Conservation (phyloP, 2,797 vertebrate genomes). For the Smutsia gigantea region DNA sequence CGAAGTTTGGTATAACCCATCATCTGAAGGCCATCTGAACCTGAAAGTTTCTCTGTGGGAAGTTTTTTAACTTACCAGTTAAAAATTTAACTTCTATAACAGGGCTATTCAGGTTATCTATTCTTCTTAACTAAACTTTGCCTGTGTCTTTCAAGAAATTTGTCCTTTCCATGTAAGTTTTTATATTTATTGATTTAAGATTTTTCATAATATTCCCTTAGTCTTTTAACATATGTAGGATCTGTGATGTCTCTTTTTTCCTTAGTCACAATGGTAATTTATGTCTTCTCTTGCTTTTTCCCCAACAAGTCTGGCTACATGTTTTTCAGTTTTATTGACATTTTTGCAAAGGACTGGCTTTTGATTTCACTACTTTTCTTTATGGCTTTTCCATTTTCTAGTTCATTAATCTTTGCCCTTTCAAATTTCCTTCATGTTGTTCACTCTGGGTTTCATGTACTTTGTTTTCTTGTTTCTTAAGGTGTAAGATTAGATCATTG, state of each 20-base stretch:
- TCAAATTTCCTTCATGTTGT: neutral
- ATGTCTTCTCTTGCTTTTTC: neutral
- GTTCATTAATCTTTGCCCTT: neutral
- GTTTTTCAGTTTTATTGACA: constrained; percentile 20
- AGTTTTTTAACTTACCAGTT: neutral
- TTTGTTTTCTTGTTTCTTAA: neutral
- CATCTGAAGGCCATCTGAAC: neutral
- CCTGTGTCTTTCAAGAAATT: constrained; percentile 26
- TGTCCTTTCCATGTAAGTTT: neutral
- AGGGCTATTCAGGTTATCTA: neutral
- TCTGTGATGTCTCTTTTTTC: neutral
- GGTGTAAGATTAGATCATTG: neutral
- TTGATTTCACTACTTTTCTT: neutral
- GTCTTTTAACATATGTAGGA: neutral
- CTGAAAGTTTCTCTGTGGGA: neutral
- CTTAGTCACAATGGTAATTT: neutral
- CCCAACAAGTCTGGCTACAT: neutral
- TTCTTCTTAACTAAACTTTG: constrained; percentile 20
- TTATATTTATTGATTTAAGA: constrained; percentile 1
- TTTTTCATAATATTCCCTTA: neutral
- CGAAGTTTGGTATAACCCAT: neutral
- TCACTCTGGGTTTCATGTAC: neutral
- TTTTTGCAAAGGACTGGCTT: neutral
- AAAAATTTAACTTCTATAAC: constrained; percentile 13
- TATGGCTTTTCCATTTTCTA: neutral